Evolutionary conservation across 2,113 vertebrate species (phyloP).

Genomic region (Eptatretus burgeri): DNA sequence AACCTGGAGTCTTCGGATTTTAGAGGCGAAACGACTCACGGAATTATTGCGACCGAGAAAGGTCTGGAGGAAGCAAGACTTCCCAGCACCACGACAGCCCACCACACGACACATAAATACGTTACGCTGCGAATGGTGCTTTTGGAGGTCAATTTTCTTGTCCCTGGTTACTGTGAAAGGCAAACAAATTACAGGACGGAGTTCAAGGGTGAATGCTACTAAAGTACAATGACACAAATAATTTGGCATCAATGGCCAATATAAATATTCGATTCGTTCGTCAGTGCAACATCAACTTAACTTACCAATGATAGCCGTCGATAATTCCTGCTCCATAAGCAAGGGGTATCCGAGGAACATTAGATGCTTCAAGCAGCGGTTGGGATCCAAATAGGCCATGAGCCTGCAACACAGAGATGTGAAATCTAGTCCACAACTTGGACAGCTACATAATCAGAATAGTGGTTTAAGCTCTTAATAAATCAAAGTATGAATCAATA

Average conservation of each 20-base stretch:
- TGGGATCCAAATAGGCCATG: conserved; percentile 77
- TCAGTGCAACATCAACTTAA: background rate
- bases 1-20: too few relatives aligned
- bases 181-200: background rate
- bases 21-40: conserved; percentile 15
- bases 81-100: conserved; percentile 46
- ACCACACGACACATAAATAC: conserved; percentile 80
- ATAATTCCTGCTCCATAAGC: conserved; percentile 78
- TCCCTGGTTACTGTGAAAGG: conserved; percentile 48
- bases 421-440: too few relatives aligned
- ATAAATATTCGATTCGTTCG: background rate
- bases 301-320: conserved; percentile 46
- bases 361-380: conserved; percentile 76
- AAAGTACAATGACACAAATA: background rate
- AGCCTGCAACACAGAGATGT: conserved; percentile 23
- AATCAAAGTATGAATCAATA: too few relatives aligned
- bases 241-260: background rate
- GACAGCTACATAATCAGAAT: too few relatives aligned
- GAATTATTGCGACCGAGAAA: conserved; percentile 54
- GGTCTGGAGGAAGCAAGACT: conserved; percentile 61
- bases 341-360: conserved; percentile 88
- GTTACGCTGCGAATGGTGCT: conserved; percentile 83
- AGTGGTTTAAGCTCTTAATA: too few relatives aligned
- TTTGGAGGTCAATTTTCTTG: conserved; percentile 91
- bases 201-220: too few relatives aligned